Evolutionary conservation across 2,888 invertebrate species (phyloP).

Genomic region (Hesperia comma): DNA sequence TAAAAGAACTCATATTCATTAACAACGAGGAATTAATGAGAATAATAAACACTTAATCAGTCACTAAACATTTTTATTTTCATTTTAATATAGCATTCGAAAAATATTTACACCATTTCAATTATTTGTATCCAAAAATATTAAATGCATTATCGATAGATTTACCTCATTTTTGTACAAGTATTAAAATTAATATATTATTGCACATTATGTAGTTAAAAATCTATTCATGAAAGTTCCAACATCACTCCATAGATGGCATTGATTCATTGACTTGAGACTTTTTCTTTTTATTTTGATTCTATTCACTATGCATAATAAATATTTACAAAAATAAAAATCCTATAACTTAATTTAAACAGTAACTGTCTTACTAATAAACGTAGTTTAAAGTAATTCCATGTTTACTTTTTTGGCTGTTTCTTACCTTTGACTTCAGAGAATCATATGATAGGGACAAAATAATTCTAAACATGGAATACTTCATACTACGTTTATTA

Average conservation of each 20-base stretch:
- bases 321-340: slow-evolving; percentile 51
- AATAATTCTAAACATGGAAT: too few species aligned
- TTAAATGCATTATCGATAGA: slow-evolving; percentile 70
- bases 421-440: too few species aligned
- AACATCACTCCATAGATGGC: background rate
- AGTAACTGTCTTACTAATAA: too few species aligned
- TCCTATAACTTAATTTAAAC: slow-evolving; percentile 36
- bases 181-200: slow-evolving; percentile 42
- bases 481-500: too few species aligned
- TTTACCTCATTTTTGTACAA: slow-evolving; percentile 51
- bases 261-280: background rate
- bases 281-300: background rate
- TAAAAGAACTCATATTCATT: too few species aligned
- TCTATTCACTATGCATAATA: slow-evolving; percentile 14
- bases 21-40: too few species aligned
- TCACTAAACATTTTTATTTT: slow-evolving; percentile 66
- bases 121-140: slow-evolving; percentile 41
- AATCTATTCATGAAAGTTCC: background rate
- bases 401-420: too few species aligned
- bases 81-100: slow-evolving; percentile 50
- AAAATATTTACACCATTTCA: slow-evolving; percentile 68
- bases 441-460: too few species aligned
- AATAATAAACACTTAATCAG: slow-evolving; percentile 38
- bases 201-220: slow-evolving; percentile 40
- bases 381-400: too few species aligned